Conservation (phyloP, 2,113 vertebrate genomes). For the Lipotes vexillifer region DNA sequence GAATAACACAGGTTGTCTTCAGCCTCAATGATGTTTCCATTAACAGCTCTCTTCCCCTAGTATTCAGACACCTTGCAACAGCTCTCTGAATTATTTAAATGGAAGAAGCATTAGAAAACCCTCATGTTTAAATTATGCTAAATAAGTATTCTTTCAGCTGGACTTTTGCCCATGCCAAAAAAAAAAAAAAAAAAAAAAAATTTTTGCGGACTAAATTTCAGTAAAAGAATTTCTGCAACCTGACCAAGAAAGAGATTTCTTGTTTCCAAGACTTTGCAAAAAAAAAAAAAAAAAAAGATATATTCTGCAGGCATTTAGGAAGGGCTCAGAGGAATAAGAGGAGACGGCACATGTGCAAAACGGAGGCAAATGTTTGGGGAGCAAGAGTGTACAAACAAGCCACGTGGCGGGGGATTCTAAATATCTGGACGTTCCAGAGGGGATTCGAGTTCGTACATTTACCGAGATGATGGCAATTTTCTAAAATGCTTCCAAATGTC, state of each 20-base stretch:
- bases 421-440: background rate
- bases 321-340: background rate
- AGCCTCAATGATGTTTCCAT: background rate
- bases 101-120: background rate
- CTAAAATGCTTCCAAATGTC: background rate
- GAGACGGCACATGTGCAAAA: background rate
- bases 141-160: background rate
- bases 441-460: background rate
- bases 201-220: too few relatives aligned
- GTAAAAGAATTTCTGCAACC: too few relatives aligned
- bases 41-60: background rate
- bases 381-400: background rate
- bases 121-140: slow-evolving; percentile 34
- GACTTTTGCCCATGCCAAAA: background rate
- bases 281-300: background rate
- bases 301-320: background rate
- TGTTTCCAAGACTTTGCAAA: too few relatives aligned
- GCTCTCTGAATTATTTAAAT: slow-evolving; percentile 36
- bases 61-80: background rate
- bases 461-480: background rate
- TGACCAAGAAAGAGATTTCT: too few relatives aligned
- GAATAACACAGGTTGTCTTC: background rate
- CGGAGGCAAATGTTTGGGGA: background rate
- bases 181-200: background rate
- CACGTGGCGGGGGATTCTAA: background rate